These are phyloP conservation scores for Drosophila anomelani DNA, from an alignment of 2,888 invertebrate species.

Conservation along the genomic window DNA sequence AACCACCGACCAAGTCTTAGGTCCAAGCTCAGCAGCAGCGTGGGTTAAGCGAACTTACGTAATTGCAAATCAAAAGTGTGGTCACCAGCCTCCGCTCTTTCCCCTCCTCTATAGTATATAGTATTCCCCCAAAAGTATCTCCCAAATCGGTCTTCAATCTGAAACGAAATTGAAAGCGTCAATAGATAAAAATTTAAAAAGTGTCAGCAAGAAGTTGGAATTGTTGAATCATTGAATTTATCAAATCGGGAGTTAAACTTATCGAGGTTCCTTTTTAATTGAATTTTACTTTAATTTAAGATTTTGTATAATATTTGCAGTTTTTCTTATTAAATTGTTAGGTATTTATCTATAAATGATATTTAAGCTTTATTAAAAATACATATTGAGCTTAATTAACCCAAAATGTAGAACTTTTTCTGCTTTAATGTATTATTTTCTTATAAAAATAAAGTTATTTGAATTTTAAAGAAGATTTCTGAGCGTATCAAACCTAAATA, in stretches of 20 bases:
- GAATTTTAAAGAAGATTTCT: too few species aligned
- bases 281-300: neutral
- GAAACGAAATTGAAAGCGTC: conserved; percentile 19
- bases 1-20: conserved; percentile 21
- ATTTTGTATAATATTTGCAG: neutral
- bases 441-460: neutral
- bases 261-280: neutral
- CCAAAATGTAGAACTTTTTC: neutral
- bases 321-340: neutral
- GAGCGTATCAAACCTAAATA: too few species aligned
- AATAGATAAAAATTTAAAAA: neutral
- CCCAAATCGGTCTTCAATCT: conserved; percentile 10
- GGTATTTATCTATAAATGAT: too few species aligned
- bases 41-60: conserved; percentile 44
- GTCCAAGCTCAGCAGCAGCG: conserved; percentile 20
- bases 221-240: conserved; percentile 2
- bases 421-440: neutral
- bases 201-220: conserved; percentile 4
- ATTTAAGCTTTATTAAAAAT: too few species aligned
- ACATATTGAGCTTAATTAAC: too few species aligned
- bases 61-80: conserved; percentile 35
- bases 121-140: conserved; percentile 16
- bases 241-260: neutral
- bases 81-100: conserved; percentile 3
- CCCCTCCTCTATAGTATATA: neutral